Percentiles rank a stretch among this genome's conserved stretches.
These are phyloP conservation scores for Nymphalis io DNA, from an alignment of 1,140 invertebrate genomes.

Conservation along the genomic window DNA sequence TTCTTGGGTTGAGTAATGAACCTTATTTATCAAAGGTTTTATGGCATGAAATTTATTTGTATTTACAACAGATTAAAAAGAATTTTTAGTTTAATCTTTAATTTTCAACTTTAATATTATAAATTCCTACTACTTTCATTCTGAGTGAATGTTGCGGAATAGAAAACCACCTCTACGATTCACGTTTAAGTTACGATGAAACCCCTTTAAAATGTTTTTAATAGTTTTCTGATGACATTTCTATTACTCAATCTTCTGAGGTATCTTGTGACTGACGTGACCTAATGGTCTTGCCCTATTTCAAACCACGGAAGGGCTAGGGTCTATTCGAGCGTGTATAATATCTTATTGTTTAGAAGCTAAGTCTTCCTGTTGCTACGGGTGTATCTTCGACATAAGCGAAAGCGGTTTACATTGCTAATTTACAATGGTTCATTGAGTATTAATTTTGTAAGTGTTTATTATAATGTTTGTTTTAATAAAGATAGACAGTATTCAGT, in stretches of 20 bases:
- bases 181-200: neutral
- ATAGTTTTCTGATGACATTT: neutral
- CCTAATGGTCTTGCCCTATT: neutral
- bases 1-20: no score
- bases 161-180: no score
- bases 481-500: no score
- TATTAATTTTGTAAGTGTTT: no score
- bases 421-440: neutral
- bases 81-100: no score
- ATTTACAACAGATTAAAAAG: no score
- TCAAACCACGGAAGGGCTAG: slow-evolving; percentile 15
- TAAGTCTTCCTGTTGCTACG: neutral
- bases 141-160: no score
- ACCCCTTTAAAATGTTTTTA: neutral
- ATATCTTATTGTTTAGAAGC: slow-evolving; percentile 14
- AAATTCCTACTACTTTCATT: no score
- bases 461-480: no score
- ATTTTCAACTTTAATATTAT: no score
- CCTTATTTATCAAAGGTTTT: no score
- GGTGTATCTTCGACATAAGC: neutral
- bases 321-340: slow-evolving; percentile 10
- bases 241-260: neutral
- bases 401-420: neutral
- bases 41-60: no score
- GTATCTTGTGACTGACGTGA: neutral